Base-by-base conservation (phyloP, 2,797 vertebrate species). In the Cygnus olor region DNA sequence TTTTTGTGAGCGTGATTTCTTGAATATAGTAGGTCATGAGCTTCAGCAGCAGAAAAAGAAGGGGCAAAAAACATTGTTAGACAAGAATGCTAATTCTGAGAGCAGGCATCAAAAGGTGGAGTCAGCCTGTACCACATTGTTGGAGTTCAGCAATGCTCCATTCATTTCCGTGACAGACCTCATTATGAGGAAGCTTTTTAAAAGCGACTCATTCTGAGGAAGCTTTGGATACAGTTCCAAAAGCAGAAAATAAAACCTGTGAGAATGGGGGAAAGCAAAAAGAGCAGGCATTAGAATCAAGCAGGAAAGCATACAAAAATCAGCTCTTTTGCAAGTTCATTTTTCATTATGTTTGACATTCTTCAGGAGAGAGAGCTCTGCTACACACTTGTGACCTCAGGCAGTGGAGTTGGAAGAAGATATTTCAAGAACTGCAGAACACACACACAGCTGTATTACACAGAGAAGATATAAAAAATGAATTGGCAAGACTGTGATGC, bases 341-440 rank as follows among this genome's bases (percentile, higher is more conserved):
- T 85, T 96, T 95, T 93, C 92, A 95, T 95, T 92, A 89, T 38
- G 65, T 89, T 95, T 95, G 93, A 96, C 92, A 93, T 88, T 56
- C 89, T 95, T 76, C 4, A 10, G 86, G 90, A 95, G 80, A 53
- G 56, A 90, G 78, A 93, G 66, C 28, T 69, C 60, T 2, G 10
- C 80, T 78, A 83, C 72, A 83, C 73, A 65, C 72, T 95, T 85
- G 58, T 92, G 73, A 92, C 96, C 95, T 93, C 91, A 87, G 89
- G 91, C 94, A 90, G 65, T 63, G 80, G 73, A 86, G 73, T 71
- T 95, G 87, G 68, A 90, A 91, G 51, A 89, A 88, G 82, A 88
- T 79, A 95, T 95, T 95, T 91, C 86, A 89, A 68, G 92, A 89
- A 28, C 81, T 71, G 63, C 78, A 69, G 93, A 95, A 95, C 88